A percentile compares a stretch with the other conserved stretches of the same genome.
phyloP scores from a whole-genome alignment of 2,797 vertebrate species.

The Trichosurus vulpecula region DNA sequence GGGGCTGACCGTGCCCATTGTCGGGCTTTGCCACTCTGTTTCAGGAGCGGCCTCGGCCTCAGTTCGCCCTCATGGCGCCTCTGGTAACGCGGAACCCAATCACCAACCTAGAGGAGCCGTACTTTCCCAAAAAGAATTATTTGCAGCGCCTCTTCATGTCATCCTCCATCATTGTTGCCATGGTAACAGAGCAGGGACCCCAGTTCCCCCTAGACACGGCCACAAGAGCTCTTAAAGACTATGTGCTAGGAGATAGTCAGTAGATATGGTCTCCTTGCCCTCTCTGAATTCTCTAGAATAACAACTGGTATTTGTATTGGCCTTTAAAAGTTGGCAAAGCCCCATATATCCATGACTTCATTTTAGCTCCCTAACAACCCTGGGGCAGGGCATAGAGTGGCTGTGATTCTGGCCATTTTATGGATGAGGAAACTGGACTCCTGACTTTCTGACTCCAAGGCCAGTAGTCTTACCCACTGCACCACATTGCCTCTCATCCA shows the following conservation, averaged over 20 bases:
- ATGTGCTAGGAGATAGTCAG: not conserved
- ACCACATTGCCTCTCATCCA: too few relatives aligned
- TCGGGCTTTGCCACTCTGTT: not conserved
- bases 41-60: slow-evolving; percentile 78
- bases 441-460: not conserved
- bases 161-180: slow-evolving; percentile 70
- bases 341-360: not conserved
- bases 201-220: accelerated
- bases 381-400: not conserved
- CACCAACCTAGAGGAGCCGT: slow-evolving; percentile 74
- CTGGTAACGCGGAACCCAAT: slow-evolving; percentile 72
- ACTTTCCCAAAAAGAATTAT: slow-evolving; percentile 67
- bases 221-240: not conserved
- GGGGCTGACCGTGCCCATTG: accelerated
- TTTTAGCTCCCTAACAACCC: not conserved
- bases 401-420: not conserved
- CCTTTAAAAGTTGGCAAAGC: not conserved
- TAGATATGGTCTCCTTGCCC: not conserved
- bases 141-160: slow-evolving; percentile 58
- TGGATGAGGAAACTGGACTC: not conserved
- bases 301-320: too few relatives aligned
- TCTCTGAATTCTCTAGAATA: not conserved
- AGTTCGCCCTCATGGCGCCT: slow-evolving; percentile 77
- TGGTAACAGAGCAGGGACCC: slow-evolving; percentile 67
- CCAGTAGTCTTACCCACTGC: not conserved